Evolutionary conservation across 2,797 vertebrate species (phyloP).

Genomic region (Lepilemur ruficaudatus): DNA sequence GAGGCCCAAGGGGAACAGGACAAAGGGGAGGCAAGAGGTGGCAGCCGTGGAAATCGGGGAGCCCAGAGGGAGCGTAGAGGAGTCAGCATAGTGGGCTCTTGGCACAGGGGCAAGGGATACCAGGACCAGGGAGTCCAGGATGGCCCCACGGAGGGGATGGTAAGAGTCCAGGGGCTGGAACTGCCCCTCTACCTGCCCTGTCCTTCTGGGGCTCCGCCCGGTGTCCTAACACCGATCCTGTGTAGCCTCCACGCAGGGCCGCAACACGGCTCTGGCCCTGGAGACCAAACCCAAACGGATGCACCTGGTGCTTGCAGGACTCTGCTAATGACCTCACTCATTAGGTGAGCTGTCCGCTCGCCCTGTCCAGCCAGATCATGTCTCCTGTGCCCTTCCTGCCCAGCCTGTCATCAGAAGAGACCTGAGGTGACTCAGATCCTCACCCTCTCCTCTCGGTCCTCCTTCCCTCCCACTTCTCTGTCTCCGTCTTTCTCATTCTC

Average conservation of each 20-base stretch:
- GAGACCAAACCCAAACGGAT: conserved; percentile 11
- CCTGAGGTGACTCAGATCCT: background rate
- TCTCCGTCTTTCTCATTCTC: conserved; percentile 44
- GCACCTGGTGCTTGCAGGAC: background rate
- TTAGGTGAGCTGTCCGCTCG: conserved; percentile 69
- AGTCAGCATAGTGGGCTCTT: background rate
- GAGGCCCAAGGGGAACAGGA: too few species aligned
- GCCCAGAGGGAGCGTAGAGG: background rate
- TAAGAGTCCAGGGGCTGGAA: fast-evolving
- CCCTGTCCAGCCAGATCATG: conserved; percentile 76
- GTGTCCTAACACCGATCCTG: background rate
- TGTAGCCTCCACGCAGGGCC: background rate
- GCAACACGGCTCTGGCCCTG: background rate
- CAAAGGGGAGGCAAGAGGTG: background rate
- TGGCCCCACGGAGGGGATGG: fast-evolving
- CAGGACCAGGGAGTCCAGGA: background rate
- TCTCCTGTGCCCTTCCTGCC: conserved; percentile 74
- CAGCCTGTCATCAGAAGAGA: conserved; percentile 75
- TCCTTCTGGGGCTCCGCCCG: background rate
- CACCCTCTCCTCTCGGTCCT: too few species aligned
- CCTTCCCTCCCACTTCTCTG: background rate
- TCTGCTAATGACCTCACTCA: conserved; percentile 71
- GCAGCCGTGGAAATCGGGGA: too few species aligned
- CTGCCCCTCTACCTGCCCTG: background rate
- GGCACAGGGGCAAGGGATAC: background rate